Percentiles rank a stretch among this genome's conserved stretches.
These are phyloP conservation scores for Sylvietta virens DNA, from an alignment of 2,113 vertebrate genomes.

Conservation along the genomic window DNA sequence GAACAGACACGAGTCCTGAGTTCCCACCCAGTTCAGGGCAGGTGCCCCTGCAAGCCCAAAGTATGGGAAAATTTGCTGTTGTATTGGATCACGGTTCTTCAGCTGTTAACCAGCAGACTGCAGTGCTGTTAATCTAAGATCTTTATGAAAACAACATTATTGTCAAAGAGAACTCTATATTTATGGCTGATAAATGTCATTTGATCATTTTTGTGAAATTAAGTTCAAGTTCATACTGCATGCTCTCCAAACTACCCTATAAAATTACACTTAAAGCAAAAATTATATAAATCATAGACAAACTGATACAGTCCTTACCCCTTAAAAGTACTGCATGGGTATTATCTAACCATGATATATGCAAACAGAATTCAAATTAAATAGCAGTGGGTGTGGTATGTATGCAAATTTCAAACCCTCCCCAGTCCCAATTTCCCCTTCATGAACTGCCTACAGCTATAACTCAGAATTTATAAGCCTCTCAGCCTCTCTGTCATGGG, in stretches of 20 bases:
- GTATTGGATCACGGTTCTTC: background rate
- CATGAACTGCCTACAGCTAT: slow-evolving; percentile 51
- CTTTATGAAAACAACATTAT: background rate
- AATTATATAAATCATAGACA: slow-evolving; percentile 22
- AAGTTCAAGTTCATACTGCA: background rate
- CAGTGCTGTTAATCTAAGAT: background rate
- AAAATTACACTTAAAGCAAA: slow-evolving; percentile 12
- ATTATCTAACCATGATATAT: slow-evolving; percentile 8
- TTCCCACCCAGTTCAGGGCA: background rate
- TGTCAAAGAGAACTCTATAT: background rate
- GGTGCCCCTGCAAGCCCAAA: background rate
- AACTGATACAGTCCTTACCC: background rate
- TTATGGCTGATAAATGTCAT: slow-evolving; percentile 25
- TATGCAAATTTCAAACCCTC: slow-evolving; percentile 38
- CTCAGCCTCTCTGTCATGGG: slow-evolving; percentile 14
- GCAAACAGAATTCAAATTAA: slow-evolving; percentile 53
- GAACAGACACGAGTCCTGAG: background rate
- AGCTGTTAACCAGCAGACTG: background rate
- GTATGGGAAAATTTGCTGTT: background rate
- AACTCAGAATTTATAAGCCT: slow-evolving; percentile 50
- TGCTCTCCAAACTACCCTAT: slow-evolving; percentile 1
- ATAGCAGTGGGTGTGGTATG: slow-evolving; percentile 17
- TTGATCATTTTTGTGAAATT: slow-evolving; percentile 18
- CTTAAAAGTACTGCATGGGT: background rate
- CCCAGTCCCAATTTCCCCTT: slow-evolving; percentile 41